Evolutionary conservation across 2,888 invertebrate genomes (phyloP).

Genomic region (Eutolmus rufibarbis): DNA sequence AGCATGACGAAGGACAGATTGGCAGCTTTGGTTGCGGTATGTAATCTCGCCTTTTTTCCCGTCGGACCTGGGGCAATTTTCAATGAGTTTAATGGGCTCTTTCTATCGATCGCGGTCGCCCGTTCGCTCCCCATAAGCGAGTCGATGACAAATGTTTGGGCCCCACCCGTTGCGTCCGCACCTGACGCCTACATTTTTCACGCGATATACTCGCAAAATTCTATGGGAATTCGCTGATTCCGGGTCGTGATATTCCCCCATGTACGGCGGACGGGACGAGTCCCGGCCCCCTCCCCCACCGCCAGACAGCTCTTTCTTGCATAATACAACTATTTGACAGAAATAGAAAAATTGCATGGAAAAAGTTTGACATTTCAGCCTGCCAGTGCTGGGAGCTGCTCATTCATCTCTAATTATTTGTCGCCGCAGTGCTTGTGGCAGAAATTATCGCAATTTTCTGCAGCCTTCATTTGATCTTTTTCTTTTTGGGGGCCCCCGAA

Average conservation of each 20-base stretch:
- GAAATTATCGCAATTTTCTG: neutral
- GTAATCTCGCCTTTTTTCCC: slow-evolving; percentile 55
- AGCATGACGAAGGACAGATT: slow-evolving; percentile 97
- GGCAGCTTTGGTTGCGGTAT: slow-evolving; percentile 94
- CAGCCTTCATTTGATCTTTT: neutral
- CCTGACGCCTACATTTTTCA: slow-evolving; percentile 5
- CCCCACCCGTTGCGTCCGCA: slow-evolving; percentile 26
- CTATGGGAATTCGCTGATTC: neutral
- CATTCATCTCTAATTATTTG: neutral
- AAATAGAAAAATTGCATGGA: slow-evolving; percentile 1
- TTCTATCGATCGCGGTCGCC: slow-evolving; percentile 14
- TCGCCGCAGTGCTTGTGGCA: neutral
- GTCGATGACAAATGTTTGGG: neutral
- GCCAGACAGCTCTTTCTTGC: neutral
- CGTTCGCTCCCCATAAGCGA: neutral
- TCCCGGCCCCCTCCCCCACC: neutral
- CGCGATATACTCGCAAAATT: neutral
- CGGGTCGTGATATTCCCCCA: neutral
- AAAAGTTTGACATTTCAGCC: neutral
- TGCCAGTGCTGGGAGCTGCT: neutral
- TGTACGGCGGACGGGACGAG: neutral
- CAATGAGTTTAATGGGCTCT: neutral
- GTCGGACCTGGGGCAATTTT: neutral
- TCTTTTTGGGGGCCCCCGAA: neutral
- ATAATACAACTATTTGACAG: slow-evolving; percentile 7